These are phyloP conservation scores for Lophochroa leadbeateri DNA, from an alignment of 2,113 vertebrate genomes.

Conservation along the genomic window DNA sequence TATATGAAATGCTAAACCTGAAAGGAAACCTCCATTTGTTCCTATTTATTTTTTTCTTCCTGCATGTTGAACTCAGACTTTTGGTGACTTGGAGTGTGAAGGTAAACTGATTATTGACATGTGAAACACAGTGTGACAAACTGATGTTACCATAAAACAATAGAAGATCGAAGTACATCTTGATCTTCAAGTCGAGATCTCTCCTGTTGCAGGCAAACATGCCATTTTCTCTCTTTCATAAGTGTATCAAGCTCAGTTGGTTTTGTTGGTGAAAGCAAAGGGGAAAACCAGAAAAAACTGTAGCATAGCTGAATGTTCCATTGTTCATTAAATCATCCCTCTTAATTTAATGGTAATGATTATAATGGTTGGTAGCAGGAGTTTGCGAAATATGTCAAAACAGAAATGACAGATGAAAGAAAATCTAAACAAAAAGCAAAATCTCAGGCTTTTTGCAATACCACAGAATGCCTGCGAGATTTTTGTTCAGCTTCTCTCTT, in stretches of 20 bases:
- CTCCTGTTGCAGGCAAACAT: background rate
- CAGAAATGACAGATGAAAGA: conserved; percentile 11
- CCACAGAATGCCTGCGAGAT: background rate
- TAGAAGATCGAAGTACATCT: background rate
- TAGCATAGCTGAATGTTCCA: background rate
- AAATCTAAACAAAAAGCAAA: conserved; percentile 33
- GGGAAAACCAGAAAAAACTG: background rate
- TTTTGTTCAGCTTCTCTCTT: background rate
- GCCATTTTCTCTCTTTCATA: background rate
- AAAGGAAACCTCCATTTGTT: background rate
- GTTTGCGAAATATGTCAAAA: conserved; percentile 32
- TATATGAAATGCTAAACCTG: background rate
- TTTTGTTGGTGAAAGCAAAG: conserved; percentile 5
- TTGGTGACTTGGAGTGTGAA: background rate
- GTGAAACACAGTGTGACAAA: background rate
- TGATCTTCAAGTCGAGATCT: background rate
- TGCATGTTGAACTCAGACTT: background rate
- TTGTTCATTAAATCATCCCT: conserved; percentile 5
- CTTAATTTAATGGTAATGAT: conserved; percentile 2
- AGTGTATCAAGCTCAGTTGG: background rate
- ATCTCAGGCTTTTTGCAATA: background rate
- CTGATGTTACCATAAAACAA: background rate
- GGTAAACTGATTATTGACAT: background rate
- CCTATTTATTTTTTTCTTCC: background rate
- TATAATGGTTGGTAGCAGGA: background rate